Base-by-base conservation (phyloP, 2,113 vertebrate species). In the Aldabrachelys gigantea region DNA sequence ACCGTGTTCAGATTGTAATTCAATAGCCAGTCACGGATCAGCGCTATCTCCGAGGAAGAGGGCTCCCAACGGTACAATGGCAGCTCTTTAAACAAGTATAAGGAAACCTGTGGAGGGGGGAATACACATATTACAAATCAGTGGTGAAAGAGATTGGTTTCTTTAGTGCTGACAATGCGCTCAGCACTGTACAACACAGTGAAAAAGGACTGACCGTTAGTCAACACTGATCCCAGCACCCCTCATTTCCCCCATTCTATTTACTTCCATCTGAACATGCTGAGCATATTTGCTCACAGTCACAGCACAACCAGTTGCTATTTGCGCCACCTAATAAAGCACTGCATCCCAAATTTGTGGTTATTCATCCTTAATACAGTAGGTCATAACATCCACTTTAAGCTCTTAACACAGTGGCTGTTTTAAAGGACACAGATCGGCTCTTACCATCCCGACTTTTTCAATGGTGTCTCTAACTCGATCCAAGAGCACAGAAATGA, bases 51-150 rank as follows among this genome's bases (percentile, higher is more conserved):
- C 0, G 98, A 98, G 0, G 98, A 83, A 59, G 90, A 98, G 2
- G 99, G 99, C 82, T 84, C 98, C 99, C 99, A 99, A 89, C 99
- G 97, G 94, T 98, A 98, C 94, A 99, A 95, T 0, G 99, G 99
- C 62, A 99, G 98, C 56, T 99, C 99, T 98, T 99, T 99, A 95
- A 99, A 99, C 89, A 99, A 98, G 97, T 99, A 99, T 13, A 99
- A 95, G 44, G 99, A 99, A 95, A 99, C 99, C 99, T 99, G 95
- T 35, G 22, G 90, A 85, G 91, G 90, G 38, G 96, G 56, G 87
- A 89, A 35, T 10, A 78, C 22, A 16, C 8, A 80, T 69, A 85
- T 82, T 93, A 93, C 90, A 69, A 89, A 82, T 47, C 2, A 93
- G 90, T 50, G 78, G 8, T 17, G 84, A 80, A 38, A 35, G 80